Base-by-base conservation (phyloP, 1,140 invertebrate species). In the Chrysomallon squamiferum region DNA sequence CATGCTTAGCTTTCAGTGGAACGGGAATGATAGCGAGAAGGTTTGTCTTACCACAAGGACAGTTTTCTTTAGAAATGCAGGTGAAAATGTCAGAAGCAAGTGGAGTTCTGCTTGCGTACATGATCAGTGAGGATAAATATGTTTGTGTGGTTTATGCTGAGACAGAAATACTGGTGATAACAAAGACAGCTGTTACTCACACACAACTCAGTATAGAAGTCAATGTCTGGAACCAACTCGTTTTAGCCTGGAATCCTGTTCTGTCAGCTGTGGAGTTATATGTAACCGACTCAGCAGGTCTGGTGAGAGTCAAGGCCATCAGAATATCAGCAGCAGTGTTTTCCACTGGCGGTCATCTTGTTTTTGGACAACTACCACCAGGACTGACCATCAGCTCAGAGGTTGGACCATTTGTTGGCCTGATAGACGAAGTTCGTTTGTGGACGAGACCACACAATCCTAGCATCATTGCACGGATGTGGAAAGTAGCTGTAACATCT, bases 401-500 rank as follows among this genome's bases (percentile, higher is more conserved):
- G 22, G 62, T 59, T 13, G 68, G 65, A 15, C 43, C 57, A 30
- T 74, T 68, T 41, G 41, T 38, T 41, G 75, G 75, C 15, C 68
- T 67, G 22, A 61, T 76, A 29, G 75, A 76, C 49, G 70, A 74
- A 54, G 43, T 76, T 4, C 60, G 75, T n/a, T 59, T 76, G 33
- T 76, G 75, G 75, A 68, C 65, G 15, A 57, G 75, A 35, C 69
- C 70, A 35, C 64, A 69, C 25, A 76, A 69, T 27, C 75, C 75
- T 61, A 66, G 69, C n/a, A 58, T 76, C 2, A 57, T 72, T 15
- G 43, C 58, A 7, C 49, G 57, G 20, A 72, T 65, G 43, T 70
- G 68, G 60, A 63, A 54, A 33, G 47, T 72, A 18, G 9, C 38
- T 22, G 59, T 72, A n/a, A 35, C 65, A 18, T 56, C 45, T 25